Base-by-base conservation (phyloP, 2,113 vertebrate species). In the Thermophis baileyi region DNA sequence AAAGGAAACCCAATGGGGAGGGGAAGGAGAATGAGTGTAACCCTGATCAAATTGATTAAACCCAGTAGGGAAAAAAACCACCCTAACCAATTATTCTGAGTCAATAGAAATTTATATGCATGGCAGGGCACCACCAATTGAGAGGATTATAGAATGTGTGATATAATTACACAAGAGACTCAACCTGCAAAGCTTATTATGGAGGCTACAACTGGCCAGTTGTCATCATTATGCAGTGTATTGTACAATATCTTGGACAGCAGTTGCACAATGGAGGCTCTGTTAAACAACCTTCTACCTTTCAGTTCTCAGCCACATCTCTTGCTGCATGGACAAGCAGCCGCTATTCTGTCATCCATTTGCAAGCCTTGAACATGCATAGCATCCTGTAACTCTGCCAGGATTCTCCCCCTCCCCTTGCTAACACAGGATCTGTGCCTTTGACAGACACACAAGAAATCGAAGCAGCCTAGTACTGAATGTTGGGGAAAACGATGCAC, bases 41-140 rank as follows among this genome's bases (percentile, higher is more conserved):
- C 57, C 20, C 50, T 6, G 7, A 22, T n/a, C 90, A 92, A 30
- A 85, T 35, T 89, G 90, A 27, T 81, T 49, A 0, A 87, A 94
- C 10, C 8, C 94, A 87, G 85, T 0, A 55, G 88, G 46, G 25
- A 94, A 93, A 81, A 90, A 60, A 10, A 27, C 24, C 89, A 91
- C 55, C 50, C 89, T 88, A 54, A 88, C 89, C 85, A 87, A 91
- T 91, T 93, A 93, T 91, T 81, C 89, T 55, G 57, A 91, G 90
- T 88, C 93, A 89, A 88, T 30, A 94, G 92, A 89, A 93, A 96
- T 96, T 94, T 90, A 92, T 81, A 0, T 0, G 0, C 47, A 27
- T 6, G 81, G 46, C 69, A 95, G 55, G 63, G 47, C 88, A 90
- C 69, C 55, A 60, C 35, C 90, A 88, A 35, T 0, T 90, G 94